Percentiles rank a stretch among this genome's conserved stretches.
phyloP scores from a whole-genome alignment of 1,140 invertebrate species.

The Drosophila tristis region DNA sequence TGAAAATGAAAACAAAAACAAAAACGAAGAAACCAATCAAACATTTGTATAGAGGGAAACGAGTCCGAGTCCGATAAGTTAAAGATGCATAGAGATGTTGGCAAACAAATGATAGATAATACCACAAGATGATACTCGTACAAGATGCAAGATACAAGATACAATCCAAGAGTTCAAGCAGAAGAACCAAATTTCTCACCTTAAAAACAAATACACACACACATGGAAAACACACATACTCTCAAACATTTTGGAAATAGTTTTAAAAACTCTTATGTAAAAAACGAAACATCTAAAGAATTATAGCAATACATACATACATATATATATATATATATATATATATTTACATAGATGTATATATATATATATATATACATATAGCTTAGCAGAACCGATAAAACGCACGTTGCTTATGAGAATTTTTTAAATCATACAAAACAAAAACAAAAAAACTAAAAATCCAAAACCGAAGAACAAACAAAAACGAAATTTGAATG shows the following conservation, averaged over 20 bases:
- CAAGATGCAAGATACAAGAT: constrained; percentile 17
- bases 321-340: constrained; percentile 45
- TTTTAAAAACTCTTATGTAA: constrained; percentile 66
- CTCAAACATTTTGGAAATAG: constrained; percentile 69
- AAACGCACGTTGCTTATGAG: constrained; percentile 81
- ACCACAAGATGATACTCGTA: constrained; percentile 14
- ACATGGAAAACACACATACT: constrained; percentile 28
- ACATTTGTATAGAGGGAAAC: constrained; percentile 38
- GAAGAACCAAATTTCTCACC: constrained; percentile 39
- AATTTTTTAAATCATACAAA: constrained; percentile 75
- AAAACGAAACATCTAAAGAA: constrained; percentile 65
- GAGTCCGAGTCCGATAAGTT: constrained; percentile 16
- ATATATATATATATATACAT: constrained; percentile 52
- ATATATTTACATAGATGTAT: constrained; percentile 37
- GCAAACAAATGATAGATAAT: constrained; percentile 34
- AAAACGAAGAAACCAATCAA: constrained; percentile 29
- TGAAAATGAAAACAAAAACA: constrained; percentile 23
- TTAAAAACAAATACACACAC: constrained; percentile 25
- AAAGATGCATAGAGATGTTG: constrained; percentile 16
- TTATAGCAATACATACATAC: constrained; percentile 60
- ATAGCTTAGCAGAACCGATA: constrained; percentile 78
- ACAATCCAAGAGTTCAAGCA: constrained; percentile 39
- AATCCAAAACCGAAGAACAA: constrained; percentile 50
- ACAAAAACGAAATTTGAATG: constrained; percentile 58
- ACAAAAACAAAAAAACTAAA: constrained; percentile 41